phyloP scores from a whole-genome alignment of 2,113 vertebrate species.

The Emydura subglobosa region DNA sequence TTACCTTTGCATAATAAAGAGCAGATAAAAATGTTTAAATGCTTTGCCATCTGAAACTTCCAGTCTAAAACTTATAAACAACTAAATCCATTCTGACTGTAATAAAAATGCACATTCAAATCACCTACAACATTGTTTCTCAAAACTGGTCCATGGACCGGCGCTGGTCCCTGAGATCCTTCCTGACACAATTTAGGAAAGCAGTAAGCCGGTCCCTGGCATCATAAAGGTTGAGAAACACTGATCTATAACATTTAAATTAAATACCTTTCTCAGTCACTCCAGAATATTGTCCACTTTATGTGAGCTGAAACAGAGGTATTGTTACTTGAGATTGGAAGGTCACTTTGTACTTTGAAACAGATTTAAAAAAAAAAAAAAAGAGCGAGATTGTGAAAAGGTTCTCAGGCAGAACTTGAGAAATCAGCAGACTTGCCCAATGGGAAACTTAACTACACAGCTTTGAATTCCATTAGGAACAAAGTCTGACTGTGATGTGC shows the following conservation, averaged over 20 bases:
- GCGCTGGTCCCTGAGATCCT: too few species aligned
- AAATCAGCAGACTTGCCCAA: constrained; percentile 8
- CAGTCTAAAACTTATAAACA: constrained; percentile 33
- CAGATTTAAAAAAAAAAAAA: constrained; percentile 39
- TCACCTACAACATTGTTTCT: neutral
- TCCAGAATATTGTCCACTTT: neutral
- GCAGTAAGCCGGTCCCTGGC: too few species aligned
- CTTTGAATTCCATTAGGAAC: constrained; percentile 29
- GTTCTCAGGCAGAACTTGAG: neutral
- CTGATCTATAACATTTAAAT: constrained; percentile 53
- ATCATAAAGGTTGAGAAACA: too few species aligned
- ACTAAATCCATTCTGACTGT: constrained; percentile 20
- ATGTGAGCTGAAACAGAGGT: constrained; percentile 16
- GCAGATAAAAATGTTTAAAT: constrained; percentile 27
- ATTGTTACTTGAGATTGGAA: constrained; percentile 26
- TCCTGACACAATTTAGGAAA: too few species aligned
- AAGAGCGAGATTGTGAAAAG: constrained; percentile 14
- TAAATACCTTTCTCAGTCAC: constrained; percentile 51
- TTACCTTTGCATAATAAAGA: neutral
- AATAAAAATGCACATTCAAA: constrained; percentile 45
- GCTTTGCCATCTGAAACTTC: constrained; percentile 9
- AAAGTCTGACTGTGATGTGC: neutral
- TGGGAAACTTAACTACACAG: neutral
- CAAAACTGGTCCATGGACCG: too few species aligned
- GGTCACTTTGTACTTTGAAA: constrained; percentile 42